A percentile compares a stretch with the other conserved stretches of the same genome.
These are phyloP conservation scores for Odontomyia ornata DNA, from an alignment of 2,888 invertebrate genomes.

Conservation along the genomic window DNA sequence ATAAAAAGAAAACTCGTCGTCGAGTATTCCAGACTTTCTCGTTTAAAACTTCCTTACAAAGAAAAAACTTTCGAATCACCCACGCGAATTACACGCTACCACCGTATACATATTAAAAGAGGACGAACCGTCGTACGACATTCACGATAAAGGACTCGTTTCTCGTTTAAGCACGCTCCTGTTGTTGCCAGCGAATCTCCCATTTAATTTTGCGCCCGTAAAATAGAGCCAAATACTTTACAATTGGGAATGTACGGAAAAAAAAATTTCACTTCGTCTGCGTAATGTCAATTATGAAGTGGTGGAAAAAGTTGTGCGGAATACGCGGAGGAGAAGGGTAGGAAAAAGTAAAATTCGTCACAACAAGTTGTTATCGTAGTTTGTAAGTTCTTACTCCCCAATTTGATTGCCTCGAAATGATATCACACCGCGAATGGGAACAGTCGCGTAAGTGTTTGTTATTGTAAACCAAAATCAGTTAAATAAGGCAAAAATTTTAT, in stretches of 20 bases:
- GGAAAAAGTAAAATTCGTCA: neutral
- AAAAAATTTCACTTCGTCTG: neutral
- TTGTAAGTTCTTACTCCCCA: neutral
- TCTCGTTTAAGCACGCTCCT: neutral
- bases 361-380: constrained; percentile 13
- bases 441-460: neutral
- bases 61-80: neutral
- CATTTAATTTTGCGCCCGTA: too few relatives aligned
- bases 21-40: neutral
- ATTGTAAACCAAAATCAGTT: neutral
- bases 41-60: neutral
- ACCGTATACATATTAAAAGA: neutral
- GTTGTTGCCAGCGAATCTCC: too few relatives aligned
- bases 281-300: neutral
- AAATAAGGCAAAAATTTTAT: neutral
- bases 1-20: neutral
- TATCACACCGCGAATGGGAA: neutral
- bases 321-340: neutral
- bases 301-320: neutral
- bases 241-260: neutral
- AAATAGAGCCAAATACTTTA: too few relatives aligned
- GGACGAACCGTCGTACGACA: neutral
- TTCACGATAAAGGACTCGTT: constrained; percentile 12
- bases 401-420: too few relatives aligned
- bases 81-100: constrained; percentile 8